Evolutionary conservation across 2,113 vertebrate species (phyloP).

Genomic region (Nesoenas mayeri): DNA sequence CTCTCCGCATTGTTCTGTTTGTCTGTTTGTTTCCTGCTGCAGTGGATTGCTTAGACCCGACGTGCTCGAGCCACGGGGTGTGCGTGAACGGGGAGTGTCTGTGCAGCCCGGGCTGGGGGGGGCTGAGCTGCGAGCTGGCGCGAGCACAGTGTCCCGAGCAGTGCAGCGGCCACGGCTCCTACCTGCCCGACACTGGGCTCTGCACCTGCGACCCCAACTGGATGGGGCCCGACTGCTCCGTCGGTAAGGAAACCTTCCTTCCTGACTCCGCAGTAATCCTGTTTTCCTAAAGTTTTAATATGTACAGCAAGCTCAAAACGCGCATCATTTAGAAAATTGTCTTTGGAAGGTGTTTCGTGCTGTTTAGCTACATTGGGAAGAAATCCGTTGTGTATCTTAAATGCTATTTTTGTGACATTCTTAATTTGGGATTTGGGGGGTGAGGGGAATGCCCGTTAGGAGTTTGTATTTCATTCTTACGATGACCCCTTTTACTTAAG

Average conservation of each 20-base stretch:
- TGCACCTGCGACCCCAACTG: slow-evolving; percentile 97
- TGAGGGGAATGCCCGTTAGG: background rate
- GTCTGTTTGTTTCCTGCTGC: background rate
- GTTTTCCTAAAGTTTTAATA: rapidly evolving
- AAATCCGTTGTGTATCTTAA: background rate
- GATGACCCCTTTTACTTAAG: background rate
- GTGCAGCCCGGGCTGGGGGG: slow-evolving; percentile 97
- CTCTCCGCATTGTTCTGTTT: background rate
- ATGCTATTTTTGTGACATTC: background rate
- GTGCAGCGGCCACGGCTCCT: slow-evolving; percentile 95
- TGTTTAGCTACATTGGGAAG: background rate
- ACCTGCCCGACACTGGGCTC: slow-evolving; percentile 91
- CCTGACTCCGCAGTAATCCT: rapidly evolving
- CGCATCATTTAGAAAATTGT: background rate
- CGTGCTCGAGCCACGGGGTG: slow-evolving; percentile 94
- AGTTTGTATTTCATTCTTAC: background rate
- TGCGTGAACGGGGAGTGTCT: slow-evolving; percentile 96
- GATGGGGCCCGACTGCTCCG: slow-evolving; percentile 98
- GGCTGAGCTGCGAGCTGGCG: slow-evolving; percentile 91
- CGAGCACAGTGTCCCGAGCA: slow-evolving; percentile 95
- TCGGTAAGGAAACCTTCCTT: slow-evolving; percentile 79
- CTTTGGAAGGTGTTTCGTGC: background rate
- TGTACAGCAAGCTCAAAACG: background rate
- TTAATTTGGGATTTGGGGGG: background rate
- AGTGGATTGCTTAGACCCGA: slow-evolving; percentile 97